Evolutionary conservation across 2,888 invertebrate genomes (phyloP), one percentile per base, ranked within the genome.

Genomic region (Carcina quercana): DNA sequence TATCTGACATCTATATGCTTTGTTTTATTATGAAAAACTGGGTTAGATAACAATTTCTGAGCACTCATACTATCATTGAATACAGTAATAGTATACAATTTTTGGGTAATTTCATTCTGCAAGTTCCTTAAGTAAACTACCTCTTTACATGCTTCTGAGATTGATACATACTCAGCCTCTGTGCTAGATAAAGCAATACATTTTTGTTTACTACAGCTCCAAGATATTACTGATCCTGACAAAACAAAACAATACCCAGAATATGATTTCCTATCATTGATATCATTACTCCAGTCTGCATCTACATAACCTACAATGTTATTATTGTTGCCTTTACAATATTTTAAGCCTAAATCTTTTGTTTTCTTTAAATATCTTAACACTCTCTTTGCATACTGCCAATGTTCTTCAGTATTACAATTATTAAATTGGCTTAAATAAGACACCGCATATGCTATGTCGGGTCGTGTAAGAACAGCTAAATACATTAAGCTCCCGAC

Each of bases 81-180:
- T n/a, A n/a, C n/a, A n/a, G n/a, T 8, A 14, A 36, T 32, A 7
- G 25, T 15, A 31, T 31, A 29, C 6, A n/a, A 21, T 13, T 15
- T 17, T 15, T 19, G 21, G 25, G 21, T 7, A 19, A 41, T 29
- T 17, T 38, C 33, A 15, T 14, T 30, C 7, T 31, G 25, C 2
- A 42, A 24, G 6, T 32, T 36, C 24, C 28, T 30, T n/a, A 39
- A 34, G 30, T 39, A 42, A 2, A 39, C 26, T 3, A 37, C 38
- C 15, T 42, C 37, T n/a, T 34, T 37, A 32, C 33, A 29, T 2
- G 32, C 31, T 11, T 38, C 32, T 2, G 32, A 12, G 4, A 35
- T 19, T 1, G 30, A 20, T 11, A 35, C 28, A 13, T 38, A 35
- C 10, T 38, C 35, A 7, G 32, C 26, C 25, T 32, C 38, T 3